Conservation (phyloP, 2,888 invertebrate species). For the Artemia sp. region DNA sequence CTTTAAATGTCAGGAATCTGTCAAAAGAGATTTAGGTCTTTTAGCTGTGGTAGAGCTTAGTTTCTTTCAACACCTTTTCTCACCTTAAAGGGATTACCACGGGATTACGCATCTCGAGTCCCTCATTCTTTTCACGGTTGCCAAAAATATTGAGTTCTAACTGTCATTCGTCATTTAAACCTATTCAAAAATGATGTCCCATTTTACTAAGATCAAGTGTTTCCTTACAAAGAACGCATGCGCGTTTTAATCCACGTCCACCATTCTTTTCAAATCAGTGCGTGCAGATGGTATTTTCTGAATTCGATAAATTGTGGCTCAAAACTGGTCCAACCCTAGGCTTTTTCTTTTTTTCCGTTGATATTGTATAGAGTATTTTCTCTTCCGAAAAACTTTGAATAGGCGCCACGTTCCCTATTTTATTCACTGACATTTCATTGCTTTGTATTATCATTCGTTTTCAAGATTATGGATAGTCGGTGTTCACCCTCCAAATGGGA, state of each 20-base stretch:
- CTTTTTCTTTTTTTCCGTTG: conserved; percentile 2
- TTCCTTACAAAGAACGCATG: conserved; percentile 11
- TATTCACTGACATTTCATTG: conserved; percentile 13
- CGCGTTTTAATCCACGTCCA: conserved; percentile 11
- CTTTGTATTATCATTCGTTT: conserved; percentile 11
- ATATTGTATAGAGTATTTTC: conserved; percentile 1
- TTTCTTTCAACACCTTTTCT: conserved; percentile 9
- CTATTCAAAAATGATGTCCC: conserved; percentile 11
- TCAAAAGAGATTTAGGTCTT: background rate
- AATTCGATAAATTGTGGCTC: conserved; percentile 15
- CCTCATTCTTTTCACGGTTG: conserved; percentile 8
- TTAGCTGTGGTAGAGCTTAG: conserved; percentile 6
- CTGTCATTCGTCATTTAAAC: conserved; percentile 12
- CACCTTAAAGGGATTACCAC: background rate
- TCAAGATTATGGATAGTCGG: conserved; percentile 9
- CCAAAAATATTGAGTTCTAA: conserved; percentile 14
- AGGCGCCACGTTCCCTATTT: conserved; percentile 15
- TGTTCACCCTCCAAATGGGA: background rate
- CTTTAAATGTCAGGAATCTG: no score
- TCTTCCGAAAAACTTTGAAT: conserved; percentile 9
- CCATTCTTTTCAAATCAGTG: background rate
- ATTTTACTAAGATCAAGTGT: conserved; percentile 7
- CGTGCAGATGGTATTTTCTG: conserved; percentile 4
- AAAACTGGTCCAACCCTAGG: conserved; percentile 15
- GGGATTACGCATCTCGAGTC: conserved; percentile 5